Base-by-base conservation (phyloP, 2,113 vertebrate species). In the Chrysemys picta region DNA sequence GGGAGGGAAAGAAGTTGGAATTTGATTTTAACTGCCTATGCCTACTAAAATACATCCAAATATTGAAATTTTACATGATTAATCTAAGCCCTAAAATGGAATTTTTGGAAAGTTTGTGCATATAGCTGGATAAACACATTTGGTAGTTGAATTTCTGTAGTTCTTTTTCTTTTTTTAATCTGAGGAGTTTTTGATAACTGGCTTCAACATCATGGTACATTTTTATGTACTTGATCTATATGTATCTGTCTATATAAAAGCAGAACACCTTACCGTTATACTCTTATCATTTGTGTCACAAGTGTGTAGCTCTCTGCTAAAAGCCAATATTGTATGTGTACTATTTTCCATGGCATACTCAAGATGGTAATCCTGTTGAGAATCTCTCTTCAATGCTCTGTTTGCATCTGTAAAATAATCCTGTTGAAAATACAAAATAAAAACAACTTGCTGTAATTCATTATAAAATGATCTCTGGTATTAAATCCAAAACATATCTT, bases 321-420 rank as follows among this genome's bases (percentile, higher is more conserved):
- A 99, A 72, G 97, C 98, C 89, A 99, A 86, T 79, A 98, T 85
- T 4, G 99, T 99, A 76, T 99, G 99, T 8, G 99, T 99, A 53
- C 94, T 97, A 82, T 99, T 99, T 97, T 99, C 99, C 97, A 98
- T 98, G 65, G 98, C 99, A 79, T 99, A 99, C 25, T 99, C 98
- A 83, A 99, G 97, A 53, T 95, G 98, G 88, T 99, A 99, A 97
- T 98, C 99, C 96, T 99, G 99, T 38, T 98, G 98, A 19, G 94
- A 25, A 47, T 99, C 99, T 96, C 96, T 98, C 95, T 97, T 98
- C n/a, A 99, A 96, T 54, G 97, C 97, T 97, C 98, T 98, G 76
- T 98, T 98, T 88, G 97, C 95, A 97, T 99, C 98, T 92, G 98
- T 98, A 96, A 98, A 99, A 96, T 98, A 99, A 96, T 99, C 99